Percentiles rank a stretch among this genome's conserved stretches.
Evolutionary conservation across 2,113 vertebrate genomes (phyloP).

Genomic region (Capricornis sumatraensis): DNA sequence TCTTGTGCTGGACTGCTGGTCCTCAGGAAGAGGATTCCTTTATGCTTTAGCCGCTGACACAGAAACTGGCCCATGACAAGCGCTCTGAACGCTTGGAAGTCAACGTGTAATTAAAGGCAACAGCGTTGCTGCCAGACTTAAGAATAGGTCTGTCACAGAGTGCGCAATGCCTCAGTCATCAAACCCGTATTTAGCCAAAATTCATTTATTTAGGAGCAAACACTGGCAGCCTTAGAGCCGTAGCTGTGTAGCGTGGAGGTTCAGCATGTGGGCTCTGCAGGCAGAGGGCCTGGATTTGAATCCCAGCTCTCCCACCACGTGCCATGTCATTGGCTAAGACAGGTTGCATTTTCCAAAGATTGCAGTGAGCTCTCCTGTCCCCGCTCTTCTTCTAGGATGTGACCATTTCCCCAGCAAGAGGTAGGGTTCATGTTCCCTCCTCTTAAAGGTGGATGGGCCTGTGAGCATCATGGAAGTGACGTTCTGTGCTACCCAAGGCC

Average conservation of each 20-base stretch:
- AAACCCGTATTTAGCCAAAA: not conserved
- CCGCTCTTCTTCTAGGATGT: not conserved
- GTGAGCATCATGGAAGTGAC: not conserved
- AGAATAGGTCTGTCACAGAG: not conserved
- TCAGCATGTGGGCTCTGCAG: not conserved
- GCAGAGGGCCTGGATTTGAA: not conserved
- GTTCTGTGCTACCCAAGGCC: not conserved
- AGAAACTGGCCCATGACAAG: not conserved
- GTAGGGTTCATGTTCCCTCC: not conserved
- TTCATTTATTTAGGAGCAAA: not conserved
- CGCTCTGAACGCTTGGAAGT: not conserved
- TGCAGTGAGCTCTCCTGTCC: not conserved
- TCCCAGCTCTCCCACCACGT: not conserved
- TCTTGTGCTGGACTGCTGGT: not conserved
- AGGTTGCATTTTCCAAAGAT: not conserved
- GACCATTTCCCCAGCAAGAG: not conserved
- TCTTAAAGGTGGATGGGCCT: not conserved
- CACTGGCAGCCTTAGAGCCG: not conserved
- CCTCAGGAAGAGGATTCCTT: not conserved
- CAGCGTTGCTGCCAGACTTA: not conserved
- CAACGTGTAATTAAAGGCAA: not conserved
- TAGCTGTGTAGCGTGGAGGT: accelerated
- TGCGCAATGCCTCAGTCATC: not conserved
- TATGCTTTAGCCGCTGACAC: not conserved
- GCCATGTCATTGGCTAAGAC: not conserved